Percentiles rank a stretch among this genome's conserved stretches.
These are phyloP conservation scores for Ceratotherium simum DNA, from an alignment of 2,113 vertebrate genomes.

Conservation along the genomic window DNA sequence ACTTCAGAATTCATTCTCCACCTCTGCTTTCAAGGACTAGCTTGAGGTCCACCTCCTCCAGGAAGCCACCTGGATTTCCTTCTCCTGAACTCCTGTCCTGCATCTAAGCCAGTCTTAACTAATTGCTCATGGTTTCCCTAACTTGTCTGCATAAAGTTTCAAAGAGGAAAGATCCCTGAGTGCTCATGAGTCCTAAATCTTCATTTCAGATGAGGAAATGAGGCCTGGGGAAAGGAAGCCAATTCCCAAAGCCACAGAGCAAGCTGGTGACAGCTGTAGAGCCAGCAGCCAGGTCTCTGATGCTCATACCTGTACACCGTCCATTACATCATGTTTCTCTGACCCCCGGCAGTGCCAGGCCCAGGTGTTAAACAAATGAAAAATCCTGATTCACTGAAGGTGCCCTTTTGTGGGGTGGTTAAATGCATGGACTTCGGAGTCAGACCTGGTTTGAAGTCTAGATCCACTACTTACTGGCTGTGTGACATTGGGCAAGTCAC, in stretches of 20 bases:
- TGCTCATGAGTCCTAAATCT: neutral
- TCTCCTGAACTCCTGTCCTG: neutral
- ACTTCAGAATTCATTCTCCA: neutral
- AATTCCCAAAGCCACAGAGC: neutral
- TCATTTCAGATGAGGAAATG: neutral
- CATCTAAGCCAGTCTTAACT: neutral
- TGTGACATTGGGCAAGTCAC: neutral
- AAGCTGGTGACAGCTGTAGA: neutral
- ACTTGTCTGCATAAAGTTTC: neutral
- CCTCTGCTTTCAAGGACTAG: neutral
- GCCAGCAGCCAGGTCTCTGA: neutral
- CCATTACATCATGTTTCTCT: neutral
- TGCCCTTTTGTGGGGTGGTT: neutral
- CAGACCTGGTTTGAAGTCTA: neutral
- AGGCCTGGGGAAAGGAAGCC: neutral
- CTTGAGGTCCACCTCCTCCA: neutral
- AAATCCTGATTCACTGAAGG: neutral
- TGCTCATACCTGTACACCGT: neutral
- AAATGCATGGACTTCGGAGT: neutral
- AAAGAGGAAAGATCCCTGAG: neutral
- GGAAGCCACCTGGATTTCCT: constrained; percentile 28
- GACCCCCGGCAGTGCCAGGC: neutral
- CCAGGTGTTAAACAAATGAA: neutral
- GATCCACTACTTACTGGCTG: neutral
- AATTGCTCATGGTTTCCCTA: neutral